phyloP scores from a whole-genome alignment of 2,797 vertebrate species.

The Sandelia bainsii region DNA sequence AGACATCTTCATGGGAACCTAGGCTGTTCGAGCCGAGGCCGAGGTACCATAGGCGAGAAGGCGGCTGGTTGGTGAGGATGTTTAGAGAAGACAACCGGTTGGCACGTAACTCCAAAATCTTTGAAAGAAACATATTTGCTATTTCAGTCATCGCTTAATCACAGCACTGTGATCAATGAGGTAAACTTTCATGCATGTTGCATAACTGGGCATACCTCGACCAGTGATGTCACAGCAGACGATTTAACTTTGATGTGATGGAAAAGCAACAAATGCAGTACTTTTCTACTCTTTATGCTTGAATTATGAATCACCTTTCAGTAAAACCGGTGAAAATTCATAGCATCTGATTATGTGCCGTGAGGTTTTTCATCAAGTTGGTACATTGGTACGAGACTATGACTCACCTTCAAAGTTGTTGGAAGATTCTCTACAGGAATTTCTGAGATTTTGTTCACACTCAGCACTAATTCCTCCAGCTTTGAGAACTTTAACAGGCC shows the following conservation, averaged over 20 bases:
- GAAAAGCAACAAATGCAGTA: neutral
- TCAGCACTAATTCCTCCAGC: slow-evolving; percentile 89
- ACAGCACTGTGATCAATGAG: neutral
- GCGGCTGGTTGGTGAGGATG: slow-evolving; percentile 73
- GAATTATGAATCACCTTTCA: neutral
- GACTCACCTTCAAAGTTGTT: slow-evolving; percentile 82
- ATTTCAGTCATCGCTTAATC: slow-evolving; percentile 3
- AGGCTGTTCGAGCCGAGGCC: slow-evolving; percentile 87
- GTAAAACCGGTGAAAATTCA: neutral
- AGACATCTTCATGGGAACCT: slow-evolving; percentile 69
- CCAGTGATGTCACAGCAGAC: neutral
- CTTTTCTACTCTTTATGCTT: neutral
- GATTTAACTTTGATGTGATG: neutral
- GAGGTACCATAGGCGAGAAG: slow-evolving; percentile 84
- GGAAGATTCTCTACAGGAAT: slow-evolving; percentile 84
- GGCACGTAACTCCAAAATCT: slow-evolving; percentile 90
- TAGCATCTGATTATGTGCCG: neutral
- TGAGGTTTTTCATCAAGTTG: neutral
- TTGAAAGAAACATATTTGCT: slow-evolving; percentile 6
- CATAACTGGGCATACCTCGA: neutral
- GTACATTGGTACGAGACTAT: neutral
- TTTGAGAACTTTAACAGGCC: slow-evolving; percentile 85
- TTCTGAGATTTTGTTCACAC: slow-evolving; percentile 84
- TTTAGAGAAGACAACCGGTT: slow-evolving; percentile 82
- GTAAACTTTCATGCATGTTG: neutral